Conservation (phyloP, 2,888 invertebrate genomes). For the Ptycholaimellus sp. region DNA sequence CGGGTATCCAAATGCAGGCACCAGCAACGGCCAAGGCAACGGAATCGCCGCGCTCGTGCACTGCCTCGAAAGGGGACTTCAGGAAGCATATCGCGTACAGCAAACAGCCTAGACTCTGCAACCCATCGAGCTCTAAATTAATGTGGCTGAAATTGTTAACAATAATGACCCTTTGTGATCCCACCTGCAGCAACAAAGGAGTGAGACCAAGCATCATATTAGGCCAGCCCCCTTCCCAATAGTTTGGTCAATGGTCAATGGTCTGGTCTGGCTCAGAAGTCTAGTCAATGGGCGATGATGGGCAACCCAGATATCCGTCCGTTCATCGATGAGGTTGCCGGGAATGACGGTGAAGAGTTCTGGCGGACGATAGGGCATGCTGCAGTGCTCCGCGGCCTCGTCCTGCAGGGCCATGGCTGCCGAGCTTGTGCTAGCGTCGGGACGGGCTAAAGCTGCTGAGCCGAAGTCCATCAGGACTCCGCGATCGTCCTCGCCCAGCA, state of each 20-base stretch:
- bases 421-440: conserved; percentile 25
- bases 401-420: conserved; percentile 39
- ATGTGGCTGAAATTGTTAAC: background rate
- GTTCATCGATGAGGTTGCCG: conserved; percentile 51
- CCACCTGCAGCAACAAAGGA: too few species aligned
- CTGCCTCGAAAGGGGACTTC: conserved; percentile 57
- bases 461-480: conserved; percentile 62
- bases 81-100: conserved; percentile 60
- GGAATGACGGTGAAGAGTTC: conserved; percentile 62
- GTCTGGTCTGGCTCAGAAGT: too few species aligned
- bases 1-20: conserved; percentile 42
- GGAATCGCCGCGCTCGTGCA: conserved; percentile 59
- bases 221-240: too few species aligned
- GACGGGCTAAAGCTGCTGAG: conserved; percentile 29
- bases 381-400: conserved; percentile 54
- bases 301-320: conserved; percentile 72
- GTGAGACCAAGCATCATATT: too few species aligned
- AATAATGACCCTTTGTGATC: too few species aligned
- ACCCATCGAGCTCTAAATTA: background rate
- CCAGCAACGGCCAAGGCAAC: conserved; percentile 60
- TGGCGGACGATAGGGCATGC: conserved; percentile 64
- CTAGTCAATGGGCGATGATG: too few species aligned
- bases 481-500: conserved; percentile 42
- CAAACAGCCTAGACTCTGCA: conserved; percentile 55
- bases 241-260: too few species aligned